Evolutionary conservation across 2,888 invertebrate species (phyloP), one percentile per base, ranked within the genome.

Genomic region (Brenthis hecate): DNA sequence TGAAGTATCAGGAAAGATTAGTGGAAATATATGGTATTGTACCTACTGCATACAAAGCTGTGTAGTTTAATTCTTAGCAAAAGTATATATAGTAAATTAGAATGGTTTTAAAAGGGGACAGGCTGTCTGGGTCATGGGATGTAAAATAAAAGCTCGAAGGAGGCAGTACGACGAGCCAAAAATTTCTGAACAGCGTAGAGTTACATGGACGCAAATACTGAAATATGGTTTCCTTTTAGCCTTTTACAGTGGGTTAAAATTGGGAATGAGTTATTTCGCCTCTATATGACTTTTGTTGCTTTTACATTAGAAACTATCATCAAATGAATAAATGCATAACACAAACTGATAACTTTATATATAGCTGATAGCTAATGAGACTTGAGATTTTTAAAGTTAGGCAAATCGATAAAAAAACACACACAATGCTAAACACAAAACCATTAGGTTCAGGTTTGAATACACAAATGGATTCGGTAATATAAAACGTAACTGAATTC

Each of bases 81-180:
- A 56, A n/a, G 11, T 57, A 16, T 36, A 16, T 36, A 61, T 66
- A 50, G 50, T 16, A 56, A 48, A 60, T 32, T 63, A 58, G 32
- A 55, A 50, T 64, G 23, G 32, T 51, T 63, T 65, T 51, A 16
- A 23, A 56, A 67, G 67, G 65, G 65, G 69, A 68, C 73, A 70
- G 28, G 32, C 54, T 63, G 73, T 73, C 73, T 72, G 62, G 72
- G 64, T 70, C 73, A 68, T 47, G 66, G 55, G 60, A 61, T 72
- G 72, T 66, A 65, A 70, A 71, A 69, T 66, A 54, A 64, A 43
- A 58, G 43, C 64, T 58, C 32, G 36, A 66, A 61, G 50, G 60
- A 61, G 62, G 55, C 63, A 47, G 56, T 55, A 66, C 58, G 48
- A 56, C 69, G 60, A 69, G 71, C 71, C 69, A 69, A 71, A 70